Evolutionary conservation across 2,888 invertebrate species (phyloP), one percentile per base, ranked within the genome.

Genomic region (Amitus sp.): DNA sequence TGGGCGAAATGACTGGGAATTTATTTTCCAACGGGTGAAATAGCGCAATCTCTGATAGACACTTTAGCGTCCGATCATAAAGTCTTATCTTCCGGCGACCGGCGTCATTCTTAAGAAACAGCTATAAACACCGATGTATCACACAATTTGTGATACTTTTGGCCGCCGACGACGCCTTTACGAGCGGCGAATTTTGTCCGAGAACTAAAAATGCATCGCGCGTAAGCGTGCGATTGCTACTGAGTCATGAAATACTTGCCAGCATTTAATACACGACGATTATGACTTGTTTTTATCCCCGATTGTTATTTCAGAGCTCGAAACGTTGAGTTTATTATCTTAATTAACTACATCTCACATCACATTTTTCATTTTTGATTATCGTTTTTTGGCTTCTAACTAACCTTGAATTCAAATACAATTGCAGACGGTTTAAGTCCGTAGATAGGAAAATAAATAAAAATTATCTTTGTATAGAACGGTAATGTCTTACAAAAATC

Each of bases 41-140:
- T 60, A 60, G 57, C 57, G 39, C 63, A 64, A 57, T 60, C 57
- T 47, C 60, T 64, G 64, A 60, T 64, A 57, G 64, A 60, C 56
- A 40, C 19, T 64, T 64, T 60, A 57, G 51, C 54, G 49, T 50
- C 39, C 43, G 51, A 60, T 60, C 64, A 57, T 64, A 60, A 64
- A 64, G 54, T 48, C 60, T 60, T 64, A 60, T 60, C 54, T 47
- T 50, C 33, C 46, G 53, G 23, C 47, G 47, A 19, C 53, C 33
- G 51, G 57, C 57, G 56, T 60, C 60, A 50, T 57, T 64, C 53
- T n/a, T 46, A 20, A 40, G 43, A 49, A 60, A 49, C 56, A 59
- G 59, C 49, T 50, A 49, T 64, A 64, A 64, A 64, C 63, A 49
- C 12, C 19, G 45, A 51, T 59, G 55, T 55, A 59, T 63, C 63